Percentiles rank a stretch among this genome's conserved stretches.
Evolutionary conservation across 2,113 vertebrate genomes (phyloP).

Genomic region (Grantiella picta): DNA sequence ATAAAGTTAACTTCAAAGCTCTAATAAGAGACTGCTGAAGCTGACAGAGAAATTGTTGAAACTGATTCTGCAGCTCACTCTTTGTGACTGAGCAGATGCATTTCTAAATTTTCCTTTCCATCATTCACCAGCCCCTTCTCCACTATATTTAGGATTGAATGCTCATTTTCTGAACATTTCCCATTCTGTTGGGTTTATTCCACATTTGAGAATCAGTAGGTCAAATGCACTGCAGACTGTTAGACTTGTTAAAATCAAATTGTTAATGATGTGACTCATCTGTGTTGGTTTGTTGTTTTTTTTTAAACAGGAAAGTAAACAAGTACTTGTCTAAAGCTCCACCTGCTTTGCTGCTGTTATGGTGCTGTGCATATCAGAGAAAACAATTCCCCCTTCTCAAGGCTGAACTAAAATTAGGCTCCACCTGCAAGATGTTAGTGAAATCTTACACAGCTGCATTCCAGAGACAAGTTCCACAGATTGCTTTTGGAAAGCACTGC

Average conservation of each 20-base stretch:
- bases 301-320: constrained; percentile 69
- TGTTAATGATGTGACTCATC: constrained; percentile 68
- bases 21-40: constrained; percentile 50
- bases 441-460: constrained; percentile 79
- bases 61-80: constrained; percentile 19
- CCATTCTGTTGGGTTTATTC: constrained; percentile 66
- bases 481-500: constrained; percentile 74
- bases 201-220: constrained; percentile 62
- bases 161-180: constrained; percentile 75
- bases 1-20: constrained; percentile 35
- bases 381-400: constrained; percentile 77
- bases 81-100: constrained; percentile 75
- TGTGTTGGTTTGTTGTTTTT: not conserved
- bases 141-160: constrained; percentile 72
- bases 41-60: constrained; percentile 31
- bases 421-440: constrained; percentile 84
- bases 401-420: constrained; percentile 81
- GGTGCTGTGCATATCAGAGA: constrained; percentile 46
- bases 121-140: constrained; percentile 64
- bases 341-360: constrained; percentile 70
- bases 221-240: constrained; percentile 65
- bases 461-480: constrained; percentile 79
- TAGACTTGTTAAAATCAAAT: constrained; percentile 70
- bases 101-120: constrained; percentile 68
- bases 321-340: constrained; percentile 62